These are phyloP conservation scores for Channa argus DNA, from an alignment of 2,113 vertebrate genomes.

Conservation along the genomic window DNA sequence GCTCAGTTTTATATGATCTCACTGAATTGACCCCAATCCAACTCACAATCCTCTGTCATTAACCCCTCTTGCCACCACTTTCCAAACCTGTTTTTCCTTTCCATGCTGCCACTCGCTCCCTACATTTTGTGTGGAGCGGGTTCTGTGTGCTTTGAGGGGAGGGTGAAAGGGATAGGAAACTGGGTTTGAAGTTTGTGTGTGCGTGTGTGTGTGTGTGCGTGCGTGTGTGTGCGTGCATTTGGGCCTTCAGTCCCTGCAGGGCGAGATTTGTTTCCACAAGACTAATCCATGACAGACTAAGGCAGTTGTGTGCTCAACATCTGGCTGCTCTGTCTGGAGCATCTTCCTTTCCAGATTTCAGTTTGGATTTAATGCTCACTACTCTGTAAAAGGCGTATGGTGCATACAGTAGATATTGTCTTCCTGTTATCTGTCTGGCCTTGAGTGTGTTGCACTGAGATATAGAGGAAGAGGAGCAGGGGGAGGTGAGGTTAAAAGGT, in stretches of 20 bases:
- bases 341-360: constrained; percentile 20
- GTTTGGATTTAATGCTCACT: constrained; percentile 26
- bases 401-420: constrained; percentile 26
- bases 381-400: not conserved
- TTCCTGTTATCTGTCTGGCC: constrained; percentile 3
- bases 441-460: constrained; percentile 16
- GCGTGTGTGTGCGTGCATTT: not conserved
- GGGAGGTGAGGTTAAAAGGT: constrained; percentile 1
- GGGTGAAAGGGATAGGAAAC: no score
- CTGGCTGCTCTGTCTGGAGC: constrained; percentile 27
- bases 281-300: constrained; percentile 33
- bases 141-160: no score
- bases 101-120: no score
- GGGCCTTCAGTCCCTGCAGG: constrained; percentile 19
- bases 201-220: not conserved
- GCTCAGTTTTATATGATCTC: no score
- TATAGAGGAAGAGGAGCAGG: constrained; percentile 11
- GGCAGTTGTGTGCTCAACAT: constrained; percentile 33
- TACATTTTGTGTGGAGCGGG: no score
- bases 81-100: no score
- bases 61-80: no score
- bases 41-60: no score
- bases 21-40: no score
- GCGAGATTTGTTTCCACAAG: constrained; percentile 37
- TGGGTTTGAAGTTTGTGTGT: not conserved